Conservation (phyloP, 2,113 vertebrate species). For the Heteronetta atricapilla region DNA sequence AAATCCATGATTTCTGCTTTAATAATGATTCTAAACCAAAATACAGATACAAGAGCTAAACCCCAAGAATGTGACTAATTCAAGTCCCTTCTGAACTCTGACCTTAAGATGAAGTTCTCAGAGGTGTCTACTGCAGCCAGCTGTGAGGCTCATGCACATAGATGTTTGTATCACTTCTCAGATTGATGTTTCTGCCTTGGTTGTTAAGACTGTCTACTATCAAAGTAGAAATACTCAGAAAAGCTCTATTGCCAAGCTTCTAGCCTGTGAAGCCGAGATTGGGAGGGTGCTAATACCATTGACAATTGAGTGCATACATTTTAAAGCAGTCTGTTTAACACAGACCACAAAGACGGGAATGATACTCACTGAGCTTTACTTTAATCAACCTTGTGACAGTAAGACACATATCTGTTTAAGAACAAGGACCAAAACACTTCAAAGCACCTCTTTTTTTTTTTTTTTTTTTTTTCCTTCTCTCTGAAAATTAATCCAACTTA, state of each 20-base stretch:
- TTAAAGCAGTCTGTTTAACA: not conserved
- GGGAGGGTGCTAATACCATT: not conserved
- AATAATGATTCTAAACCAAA: not conserved
- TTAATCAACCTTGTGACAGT: slow-evolving; percentile 34
- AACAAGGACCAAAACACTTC: slow-evolving; percentile 29
- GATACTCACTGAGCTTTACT: not conserved
- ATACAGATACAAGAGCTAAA: not conserved
- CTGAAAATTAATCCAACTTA: slow-evolving; percentile 32
- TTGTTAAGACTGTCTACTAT: not conserved
- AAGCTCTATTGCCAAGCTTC: not conserved
- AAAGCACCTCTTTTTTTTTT: not conserved
- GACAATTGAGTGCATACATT: not conserved
- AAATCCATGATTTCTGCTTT: not conserved
- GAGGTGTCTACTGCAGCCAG: not conserved
- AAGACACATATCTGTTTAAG: not conserved
- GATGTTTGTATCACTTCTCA: not conserved
- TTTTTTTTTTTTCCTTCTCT: not conserved
- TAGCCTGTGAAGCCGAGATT: not conserved
- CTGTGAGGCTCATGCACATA: no score
- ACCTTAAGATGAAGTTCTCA: not conserved
- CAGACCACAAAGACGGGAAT: not conserved
- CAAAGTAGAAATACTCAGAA: not conserved
- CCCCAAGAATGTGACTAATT: not conserved
- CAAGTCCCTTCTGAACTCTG: not conserved
- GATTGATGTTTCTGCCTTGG: not conserved